Evolutionary conservation across 2,113 vertebrate species (phyloP).

Genomic region (Sitta europaea): DNA sequence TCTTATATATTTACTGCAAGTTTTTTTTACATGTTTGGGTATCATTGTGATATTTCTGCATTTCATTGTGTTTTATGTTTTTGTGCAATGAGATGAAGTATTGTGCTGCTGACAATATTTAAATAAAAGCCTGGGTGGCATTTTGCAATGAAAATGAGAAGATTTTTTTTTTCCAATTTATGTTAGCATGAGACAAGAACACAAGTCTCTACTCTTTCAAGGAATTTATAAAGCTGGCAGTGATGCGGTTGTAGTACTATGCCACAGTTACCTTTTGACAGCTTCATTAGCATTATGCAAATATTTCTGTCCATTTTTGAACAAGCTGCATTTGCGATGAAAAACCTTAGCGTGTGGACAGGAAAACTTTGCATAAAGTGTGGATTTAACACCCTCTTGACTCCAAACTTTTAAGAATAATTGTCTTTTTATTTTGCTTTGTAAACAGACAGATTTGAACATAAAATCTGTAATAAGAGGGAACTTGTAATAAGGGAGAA

Average conservation of each 20-base stretch:
- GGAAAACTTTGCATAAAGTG: conserved; percentile 30
- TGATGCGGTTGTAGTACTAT: neutral
- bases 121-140: neutral
- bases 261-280: conserved; percentile 53
- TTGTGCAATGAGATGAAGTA: neutral
- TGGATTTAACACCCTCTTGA: conserved; percentile 28
- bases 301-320: conserved; percentile 51
- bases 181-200: conserved; percentile 1
- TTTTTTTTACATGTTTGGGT: neutral
- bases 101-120: neutral
- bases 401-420: conserved; percentile 48
- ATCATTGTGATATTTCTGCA: neutral
- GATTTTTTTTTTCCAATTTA: neutral
- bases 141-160: conserved; percentile 1
- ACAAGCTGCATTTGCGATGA: conserved; percentile 21
- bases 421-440: conserved; percentile 63
- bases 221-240: conserved; percentile 23
- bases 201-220: neutral
- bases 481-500: conserved; percentile 73
- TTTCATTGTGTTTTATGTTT: neutral
- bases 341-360: neutral
- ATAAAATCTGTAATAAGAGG: conserved; percentile 73
- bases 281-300: conserved; percentile 66
- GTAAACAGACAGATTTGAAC: conserved; percentile 63
- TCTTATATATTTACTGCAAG: neutral